Base-by-base conservation (phyloP, 1,140 invertebrate genomes). In the Agrypnia vestita region DNA sequence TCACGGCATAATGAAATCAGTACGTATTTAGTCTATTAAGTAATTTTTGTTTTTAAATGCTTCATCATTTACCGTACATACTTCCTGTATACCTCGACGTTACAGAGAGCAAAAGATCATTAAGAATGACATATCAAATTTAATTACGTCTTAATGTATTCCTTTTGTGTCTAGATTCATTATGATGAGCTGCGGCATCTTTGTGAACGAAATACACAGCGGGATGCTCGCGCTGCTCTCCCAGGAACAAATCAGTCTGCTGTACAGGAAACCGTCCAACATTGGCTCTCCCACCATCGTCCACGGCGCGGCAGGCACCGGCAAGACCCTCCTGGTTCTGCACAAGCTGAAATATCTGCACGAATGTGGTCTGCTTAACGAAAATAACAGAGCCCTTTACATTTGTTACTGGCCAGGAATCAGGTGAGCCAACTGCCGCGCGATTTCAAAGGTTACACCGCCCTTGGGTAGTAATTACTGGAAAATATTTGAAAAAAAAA, bases 391-490 rank as follows among this genome's bases (percentile, higher is more conserved):
- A 61, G 86, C 86, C 17, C 74, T 87, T 1, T 86, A 86, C 47
- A 85, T 87, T 67, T 87, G 86, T 69, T 87, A 87, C 79, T 87
- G 86, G 86, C 86, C 86, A 13, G 86, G 86, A 55, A 86, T 87
- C 15, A 84, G 85, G 86, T 87, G 84, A 75, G 15, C 19, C 43
- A 8, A 44, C n/a, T n/a, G n/a, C n/a, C n/a, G n/a, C n/a, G n/a
- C n/a, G n/a, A n/a, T n/a, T n/a, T n/a, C n/a, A n/a, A n/a, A n/a
- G n/a, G n/a, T n/a, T n/a, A n/a, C n/a, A n/a, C n/a, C n/a, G n/a
- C n/a, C n/a, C n/a, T n/a, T n/a, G n/a, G n/a, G n/a, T n/a, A n/a
- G n/a, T n/a, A n/a, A n/a, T n/a, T n/a, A n/a, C n/a, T n/a, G n/a
- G n/a, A n/a, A n/a, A n/a, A n/a, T n/a, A n/a, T n/a, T n/a, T n/a